Evolutionary conservation across 2,888 invertebrate species (phyloP).

Genomic region (Harpalus rufipes): DNA sequence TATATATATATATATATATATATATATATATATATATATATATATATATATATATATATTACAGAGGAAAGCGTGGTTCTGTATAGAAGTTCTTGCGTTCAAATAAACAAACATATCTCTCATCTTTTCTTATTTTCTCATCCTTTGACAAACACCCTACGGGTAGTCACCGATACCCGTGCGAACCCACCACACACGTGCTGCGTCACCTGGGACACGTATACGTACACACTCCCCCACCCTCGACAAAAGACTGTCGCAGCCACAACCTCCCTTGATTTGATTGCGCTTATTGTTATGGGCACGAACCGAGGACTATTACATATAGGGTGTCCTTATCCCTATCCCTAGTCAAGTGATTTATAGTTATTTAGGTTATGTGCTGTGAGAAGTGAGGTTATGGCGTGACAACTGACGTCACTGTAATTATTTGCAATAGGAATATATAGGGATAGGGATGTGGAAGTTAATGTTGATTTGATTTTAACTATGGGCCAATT

Average conservation of each 20-base stretch:
- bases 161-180: conserved; percentile 33
- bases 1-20: too few species aligned
- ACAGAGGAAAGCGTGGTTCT: too few species aligned
- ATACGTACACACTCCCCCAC: neutral
- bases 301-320: conserved; percentile 35
- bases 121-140: too few species aligned
- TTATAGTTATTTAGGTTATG: conserved; percentile 25
- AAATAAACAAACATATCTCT: too few species aligned
- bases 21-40: too few species aligned
- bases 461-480: conserved; percentile 25
- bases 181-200: conserved; percentile 10
- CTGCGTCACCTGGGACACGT: conserved; percentile 47
- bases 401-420: conserved; percentile 47
- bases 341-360: conserved; percentile 10
- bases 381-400: conserved; percentile 20
- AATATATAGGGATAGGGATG: conserved; percentile 5
- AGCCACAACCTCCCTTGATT: conserved; percentile 7
- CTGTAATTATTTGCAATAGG: conserved; percentile 28
- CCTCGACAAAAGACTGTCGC: neutral
- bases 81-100: too few species aligned
- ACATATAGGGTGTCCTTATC: neutral
- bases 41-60: too few species aligned
- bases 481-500: conserved; percentile 35
- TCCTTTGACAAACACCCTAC: too few species aligned
- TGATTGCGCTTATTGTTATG: conserved; percentile 62